phyloP scores from a whole-genome alignment of 2,888 invertebrate genomes.

The Dicranocentrus wangi region DNA sequence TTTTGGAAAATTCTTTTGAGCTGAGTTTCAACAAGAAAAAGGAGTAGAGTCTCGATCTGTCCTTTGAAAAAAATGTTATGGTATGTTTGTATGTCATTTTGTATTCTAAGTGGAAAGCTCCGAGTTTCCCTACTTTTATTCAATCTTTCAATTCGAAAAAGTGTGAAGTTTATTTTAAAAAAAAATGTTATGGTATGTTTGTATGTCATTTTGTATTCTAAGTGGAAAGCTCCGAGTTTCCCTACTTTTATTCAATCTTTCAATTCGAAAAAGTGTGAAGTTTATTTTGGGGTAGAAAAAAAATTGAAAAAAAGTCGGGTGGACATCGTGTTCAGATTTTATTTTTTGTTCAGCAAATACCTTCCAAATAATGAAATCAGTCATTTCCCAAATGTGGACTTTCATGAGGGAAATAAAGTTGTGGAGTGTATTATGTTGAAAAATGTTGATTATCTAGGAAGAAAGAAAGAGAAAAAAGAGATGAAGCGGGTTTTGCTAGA shows the following conservation, averaged over 20 bases:
- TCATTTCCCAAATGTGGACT: slow-evolving; percentile 24
- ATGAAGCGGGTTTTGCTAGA: too few relatives aligned
- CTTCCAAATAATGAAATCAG: slow-evolving; percentile 41
- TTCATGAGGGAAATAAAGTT: neutral
- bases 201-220: slow-evolving; percentile 43
- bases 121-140: slow-evolving; percentile 19
- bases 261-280: slow-evolving; percentile 53
- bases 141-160: slow-evolving; percentile 27
- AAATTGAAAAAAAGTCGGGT: slow-evolving; percentile 32
- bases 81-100: slow-evolving; percentile 33
- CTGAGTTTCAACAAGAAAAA: slow-evolving; percentile 5
- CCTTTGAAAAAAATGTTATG: slow-evolving; percentile 10
- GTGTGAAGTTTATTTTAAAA: slow-evolving; percentile 17
- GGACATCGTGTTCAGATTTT: neutral
- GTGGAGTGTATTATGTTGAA: slow-evolving; percentile 4
- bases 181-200: slow-evolving; percentile 10
- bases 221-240: neutral
- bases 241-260: slow-evolving; percentile 27
- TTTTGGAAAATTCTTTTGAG: slow-evolving; percentile 16
- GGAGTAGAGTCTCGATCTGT: too few relatives aligned
- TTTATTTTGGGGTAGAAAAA: slow-evolving; percentile 20
- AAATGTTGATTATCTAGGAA: neutral
- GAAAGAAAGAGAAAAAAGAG: neutral
- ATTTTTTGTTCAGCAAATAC: slow-evolving; percentile 7
- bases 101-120: slow-evolving; percentile 6